A percentile compares a stretch with the other conserved stretches of the same genome.
These are phyloP conservation scores for Mungos mungo DNA, from an alignment of 2,113 vertebrate genomes.

Conservation along the genomic window DNA sequence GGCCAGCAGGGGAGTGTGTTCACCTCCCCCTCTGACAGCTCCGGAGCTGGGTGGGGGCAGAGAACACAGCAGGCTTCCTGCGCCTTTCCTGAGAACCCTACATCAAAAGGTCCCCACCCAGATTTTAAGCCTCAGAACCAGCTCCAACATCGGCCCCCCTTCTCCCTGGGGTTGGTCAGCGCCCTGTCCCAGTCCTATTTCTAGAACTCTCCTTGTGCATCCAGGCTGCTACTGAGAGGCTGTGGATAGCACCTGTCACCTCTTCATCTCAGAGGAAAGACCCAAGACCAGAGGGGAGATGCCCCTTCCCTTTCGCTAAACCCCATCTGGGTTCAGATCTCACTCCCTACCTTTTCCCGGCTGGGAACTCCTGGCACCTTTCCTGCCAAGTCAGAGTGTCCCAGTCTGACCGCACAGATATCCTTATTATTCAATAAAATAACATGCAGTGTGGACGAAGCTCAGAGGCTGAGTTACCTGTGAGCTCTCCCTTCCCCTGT, in stretches of 20 bases:
- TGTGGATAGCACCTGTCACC: fast-evolving
- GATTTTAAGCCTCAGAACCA: background rate
- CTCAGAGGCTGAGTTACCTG: background rate
- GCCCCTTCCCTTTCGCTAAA: background rate
- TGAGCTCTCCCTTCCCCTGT: background rate
- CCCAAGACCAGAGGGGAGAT: background rate
- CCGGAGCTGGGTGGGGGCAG: background rate
- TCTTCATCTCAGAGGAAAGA: background rate
- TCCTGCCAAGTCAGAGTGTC: background rate
- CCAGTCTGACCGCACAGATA: background rate
- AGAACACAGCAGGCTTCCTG: constrained; percentile 36
- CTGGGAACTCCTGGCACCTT: background rate
- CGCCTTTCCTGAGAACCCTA: constrained; percentile 40
- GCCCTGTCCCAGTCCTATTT: background rate
- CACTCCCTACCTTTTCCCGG: background rate
- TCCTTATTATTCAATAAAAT: background rate
- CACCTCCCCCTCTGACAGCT: background rate
- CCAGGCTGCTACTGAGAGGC: background rate
- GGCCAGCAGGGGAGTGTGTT: background rate
- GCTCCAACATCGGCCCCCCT: background rate
- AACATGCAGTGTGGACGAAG: background rate
- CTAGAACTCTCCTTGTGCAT: background rate
- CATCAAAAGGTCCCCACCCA: background rate
- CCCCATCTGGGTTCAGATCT: background rate
- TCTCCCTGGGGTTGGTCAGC: background rate